Evolutionary conservation across 2,797 vertebrate genomes (phyloP).

Genomic region (Enteromius unitaeniatus): DNA sequence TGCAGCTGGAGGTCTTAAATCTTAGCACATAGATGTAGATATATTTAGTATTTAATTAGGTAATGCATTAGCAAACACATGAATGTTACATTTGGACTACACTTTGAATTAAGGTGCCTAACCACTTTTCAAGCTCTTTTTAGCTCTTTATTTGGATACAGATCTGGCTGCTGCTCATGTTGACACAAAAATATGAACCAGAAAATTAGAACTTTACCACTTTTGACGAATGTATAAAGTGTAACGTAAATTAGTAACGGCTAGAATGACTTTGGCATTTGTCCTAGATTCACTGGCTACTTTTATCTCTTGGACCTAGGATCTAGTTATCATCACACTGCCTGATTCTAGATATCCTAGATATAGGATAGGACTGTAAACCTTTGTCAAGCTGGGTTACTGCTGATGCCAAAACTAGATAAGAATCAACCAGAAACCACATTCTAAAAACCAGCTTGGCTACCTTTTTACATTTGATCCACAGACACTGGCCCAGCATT

Average conservation of each 20-base stretch:
- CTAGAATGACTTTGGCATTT: not conserved
- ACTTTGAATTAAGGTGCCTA: not conserved
- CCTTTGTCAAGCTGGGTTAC: not conserved
- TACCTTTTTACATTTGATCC: not conserved
- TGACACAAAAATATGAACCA: not conserved
- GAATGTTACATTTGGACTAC: not conserved
- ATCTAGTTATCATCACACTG: not conserved
- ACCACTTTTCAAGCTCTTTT: constrained; percentile 10
- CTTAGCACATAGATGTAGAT: not conserved
- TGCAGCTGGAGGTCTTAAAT: not conserved
- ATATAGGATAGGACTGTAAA: too few relatives aligned
- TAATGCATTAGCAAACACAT: constrained; percentile 22
- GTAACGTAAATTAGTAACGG: not conserved
- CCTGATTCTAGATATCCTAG: too few relatives aligned
- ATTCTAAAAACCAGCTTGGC: not conserved
- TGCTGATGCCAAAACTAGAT: not conserved
- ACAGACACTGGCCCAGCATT: not conserved
- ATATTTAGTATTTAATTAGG: not conserved
- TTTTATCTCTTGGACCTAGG: not conserved
- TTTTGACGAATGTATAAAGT: not conserved
- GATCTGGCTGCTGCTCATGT: not conserved
- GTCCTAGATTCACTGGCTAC: not conserved
- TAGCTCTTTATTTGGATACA: not conserved
- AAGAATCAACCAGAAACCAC: not conserved
- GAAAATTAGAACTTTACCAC: not conserved